phyloP scores from a whole-genome alignment of 1,140 invertebrate genomes.

The Drosophila ogumai region DNA sequence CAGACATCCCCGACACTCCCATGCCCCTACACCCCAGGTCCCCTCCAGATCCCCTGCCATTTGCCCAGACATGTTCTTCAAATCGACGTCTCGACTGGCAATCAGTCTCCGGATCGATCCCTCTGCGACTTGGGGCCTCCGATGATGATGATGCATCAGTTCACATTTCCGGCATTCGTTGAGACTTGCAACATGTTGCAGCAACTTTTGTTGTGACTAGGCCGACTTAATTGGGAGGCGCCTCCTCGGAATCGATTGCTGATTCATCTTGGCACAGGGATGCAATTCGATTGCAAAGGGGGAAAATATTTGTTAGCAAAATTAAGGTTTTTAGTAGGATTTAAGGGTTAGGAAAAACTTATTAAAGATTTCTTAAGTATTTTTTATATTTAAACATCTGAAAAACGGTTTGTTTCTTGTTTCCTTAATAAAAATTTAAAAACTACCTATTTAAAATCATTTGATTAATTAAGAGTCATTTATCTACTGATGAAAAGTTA shows the following conservation, averaged over 20 bases:
- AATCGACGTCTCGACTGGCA: slow-evolving; percentile 64
- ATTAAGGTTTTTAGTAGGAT: not conserved
- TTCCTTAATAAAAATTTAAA: too few species aligned
- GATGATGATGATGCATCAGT: slow-evolving; percentile 40
- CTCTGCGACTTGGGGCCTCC: slow-evolving; percentile 19
- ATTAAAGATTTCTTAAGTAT: rapidly evolving
- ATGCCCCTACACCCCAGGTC: not conserved
- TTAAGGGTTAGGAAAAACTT: not conserved
- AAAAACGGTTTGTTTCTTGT: not conserved
- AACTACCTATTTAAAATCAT: too few species aligned
- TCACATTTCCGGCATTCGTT: slow-evolving; percentile 71
- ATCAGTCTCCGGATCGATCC: slow-evolving; percentile 68
- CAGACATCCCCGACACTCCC: slow-evolving; percentile 28
- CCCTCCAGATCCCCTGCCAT: not conserved
- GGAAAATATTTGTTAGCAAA: not conserved
- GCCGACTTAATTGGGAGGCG: slow-evolving; percentile 59
- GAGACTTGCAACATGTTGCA: slow-evolving; percentile 59
- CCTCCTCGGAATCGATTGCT: slow-evolving; percentile 1
- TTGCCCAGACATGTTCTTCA: slow-evolving; percentile 65
- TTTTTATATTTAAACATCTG: not conserved
- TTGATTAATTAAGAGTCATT: too few species aligned
- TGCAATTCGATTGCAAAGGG: not conserved
- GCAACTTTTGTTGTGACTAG: slow-evolving; percentile 35
- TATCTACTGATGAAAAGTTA: too few species aligned
- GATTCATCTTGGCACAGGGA: slow-evolving; percentile 6